These are phyloP conservation scores for Polydesmus complanatus DNA, from an alignment of 2,888 invertebrate species.

Conservation along the genomic window DNA sequence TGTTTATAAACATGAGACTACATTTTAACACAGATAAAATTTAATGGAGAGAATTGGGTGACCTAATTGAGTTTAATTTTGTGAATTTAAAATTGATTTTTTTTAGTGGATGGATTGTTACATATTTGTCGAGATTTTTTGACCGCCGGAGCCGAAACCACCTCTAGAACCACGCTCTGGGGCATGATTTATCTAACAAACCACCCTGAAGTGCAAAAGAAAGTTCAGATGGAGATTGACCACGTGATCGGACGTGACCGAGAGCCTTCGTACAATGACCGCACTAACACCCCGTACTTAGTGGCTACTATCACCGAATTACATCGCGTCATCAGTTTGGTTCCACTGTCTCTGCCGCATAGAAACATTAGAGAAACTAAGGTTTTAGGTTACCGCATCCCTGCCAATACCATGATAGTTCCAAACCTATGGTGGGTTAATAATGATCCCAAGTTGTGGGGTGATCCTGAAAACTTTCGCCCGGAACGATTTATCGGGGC, in stretches of 20 bases:
- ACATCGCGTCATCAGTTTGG: neutral
- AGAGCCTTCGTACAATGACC: neutral
- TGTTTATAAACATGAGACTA: too few relatives aligned
- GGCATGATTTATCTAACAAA: neutral
- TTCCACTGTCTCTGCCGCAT: constrained; percentile 2
- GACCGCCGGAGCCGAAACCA: constrained; percentile 6
- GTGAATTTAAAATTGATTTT: too few relatives aligned
- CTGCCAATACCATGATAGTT: neutral
- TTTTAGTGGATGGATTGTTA: neutral
- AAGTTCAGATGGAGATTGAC: constrained; percentile 5
- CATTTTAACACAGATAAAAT: too few relatives aligned
- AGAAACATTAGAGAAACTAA: constrained; percentile 1
- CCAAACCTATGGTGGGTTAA: constrained; percentile 8
- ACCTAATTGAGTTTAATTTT: too few relatives aligned
- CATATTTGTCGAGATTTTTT: neutral
- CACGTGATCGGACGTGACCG: neutral
- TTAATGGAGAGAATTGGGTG: too few relatives aligned
- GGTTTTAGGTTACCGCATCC: constrained; percentile 5
- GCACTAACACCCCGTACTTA: neutral
- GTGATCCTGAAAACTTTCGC: constrained; percentile 11
- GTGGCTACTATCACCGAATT: constrained; percentile 4
- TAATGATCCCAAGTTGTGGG: constrained; percentile 8
- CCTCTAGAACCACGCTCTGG: constrained; percentile 5
- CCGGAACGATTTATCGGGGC: constrained; percentile 13
- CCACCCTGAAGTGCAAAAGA: constrained; percentile 6